Conservation (phyloP, 2,888 invertebrate species). For the Campaea margaritaria region DNA sequence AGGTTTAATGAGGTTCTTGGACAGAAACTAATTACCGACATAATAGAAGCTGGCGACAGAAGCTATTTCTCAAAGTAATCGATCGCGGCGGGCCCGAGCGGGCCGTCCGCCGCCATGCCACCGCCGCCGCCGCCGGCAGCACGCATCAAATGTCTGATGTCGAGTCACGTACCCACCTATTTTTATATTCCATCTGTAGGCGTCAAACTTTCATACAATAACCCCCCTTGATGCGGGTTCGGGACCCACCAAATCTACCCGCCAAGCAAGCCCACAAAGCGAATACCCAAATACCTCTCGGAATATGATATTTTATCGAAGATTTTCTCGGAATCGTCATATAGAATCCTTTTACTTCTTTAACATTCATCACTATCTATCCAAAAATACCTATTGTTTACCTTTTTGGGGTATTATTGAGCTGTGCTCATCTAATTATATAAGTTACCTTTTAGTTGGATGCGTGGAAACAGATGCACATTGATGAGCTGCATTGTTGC, state of each 20-base stretch:
- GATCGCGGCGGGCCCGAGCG: conserved; percentile 28
- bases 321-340: conserved; percentile 21
- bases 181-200: conserved; percentile 34
- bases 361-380: conserved; percentile 16
- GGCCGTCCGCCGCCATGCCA: too few relatives aligned
- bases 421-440: background rate
- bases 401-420: background rate
- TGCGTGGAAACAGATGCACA: conserved; percentile 48
- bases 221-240: conserved; percentile 27
- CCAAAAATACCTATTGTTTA: background rate
- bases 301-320: conserved; percentile 30
- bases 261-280: conserved; percentile 16
- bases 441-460: conserved; percentile 67
- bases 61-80: conserved; percentile 38
- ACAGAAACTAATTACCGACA: conserved; percentile 31
- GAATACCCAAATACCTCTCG: conserved; percentile 16
- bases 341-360: conserved; percentile 22
- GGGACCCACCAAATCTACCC: conserved; percentile 23
- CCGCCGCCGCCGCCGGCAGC: conserved; percentile 15
- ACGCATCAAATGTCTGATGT: conserved; percentile 29
- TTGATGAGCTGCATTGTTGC: conserved; percentile 66
- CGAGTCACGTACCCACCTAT: conserved; percentile 32
- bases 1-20: conserved; percentile 17
- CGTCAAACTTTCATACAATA: conserved; percentile 38
- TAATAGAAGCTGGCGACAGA: conserved; percentile 23